A percentile compares a stretch with the other conserved stretches of the same genome.
Evolutionary conservation across 2,797 vertebrate species (phyloP).

Genomic region (Apogon talboti): DNA sequence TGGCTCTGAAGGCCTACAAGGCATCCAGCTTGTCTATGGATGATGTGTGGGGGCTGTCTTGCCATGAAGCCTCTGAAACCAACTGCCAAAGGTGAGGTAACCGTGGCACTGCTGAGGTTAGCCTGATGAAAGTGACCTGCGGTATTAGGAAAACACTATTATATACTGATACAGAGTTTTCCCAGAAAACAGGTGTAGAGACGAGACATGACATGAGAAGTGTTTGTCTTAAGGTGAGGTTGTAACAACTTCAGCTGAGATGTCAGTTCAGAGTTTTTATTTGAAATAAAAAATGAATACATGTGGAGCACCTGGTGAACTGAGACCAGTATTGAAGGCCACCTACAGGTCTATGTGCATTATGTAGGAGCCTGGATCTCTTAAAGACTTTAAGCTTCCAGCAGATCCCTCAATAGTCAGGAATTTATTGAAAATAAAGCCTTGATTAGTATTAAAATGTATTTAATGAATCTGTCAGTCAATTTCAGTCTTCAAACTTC

Average conservation of each 20-base stretch:
- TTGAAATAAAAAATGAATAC: not conserved
- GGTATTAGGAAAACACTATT: conserved; percentile 18
- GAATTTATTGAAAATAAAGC: no score
- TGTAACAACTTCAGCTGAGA: not conserved
- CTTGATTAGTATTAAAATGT: no score
- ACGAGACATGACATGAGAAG: conserved; percentile 23
- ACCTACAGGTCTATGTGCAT: no score
- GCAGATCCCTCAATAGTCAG: no score
- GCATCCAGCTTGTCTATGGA: conserved; percentile 78
- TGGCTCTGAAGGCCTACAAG: conserved; percentile 83
- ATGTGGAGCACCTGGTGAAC: not conserved
- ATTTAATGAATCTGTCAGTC: no score
- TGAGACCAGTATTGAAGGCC: no score
- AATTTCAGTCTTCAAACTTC: no score
- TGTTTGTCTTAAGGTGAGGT: conserved; percentile 6
- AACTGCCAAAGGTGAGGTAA: conserved; percentile 85
- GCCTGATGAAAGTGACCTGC: conserved; percentile 37
- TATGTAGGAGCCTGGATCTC: no score
- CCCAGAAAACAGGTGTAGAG: not conserved
- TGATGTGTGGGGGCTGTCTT: conserved; percentile 87
- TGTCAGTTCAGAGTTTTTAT: not conserved
- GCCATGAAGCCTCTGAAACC: conserved; percentile 84
- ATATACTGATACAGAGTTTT: conserved; percentile 25
- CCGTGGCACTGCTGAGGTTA: conserved; percentile 12
- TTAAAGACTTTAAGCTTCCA: no score